Percentiles rank a stretch among this genome's conserved stretches.
phyloP scores from a whole-genome alignment of 2,113 vertebrate species.

The Ginglymostoma cirratum region DNA sequence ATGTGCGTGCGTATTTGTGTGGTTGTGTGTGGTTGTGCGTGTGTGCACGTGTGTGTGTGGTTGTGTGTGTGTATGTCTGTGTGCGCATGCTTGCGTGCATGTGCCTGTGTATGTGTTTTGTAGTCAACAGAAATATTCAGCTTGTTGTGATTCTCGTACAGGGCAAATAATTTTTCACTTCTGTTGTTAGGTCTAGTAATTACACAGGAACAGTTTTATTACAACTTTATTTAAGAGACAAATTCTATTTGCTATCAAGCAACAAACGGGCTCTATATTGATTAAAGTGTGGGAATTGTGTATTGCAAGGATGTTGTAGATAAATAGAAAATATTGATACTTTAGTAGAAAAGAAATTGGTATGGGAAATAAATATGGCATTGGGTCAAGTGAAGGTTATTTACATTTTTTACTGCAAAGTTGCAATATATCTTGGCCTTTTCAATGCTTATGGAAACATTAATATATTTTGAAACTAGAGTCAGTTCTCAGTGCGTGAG shows the following conservation, averaged over 20 bases:
- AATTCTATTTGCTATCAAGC: conserved; percentile 15
- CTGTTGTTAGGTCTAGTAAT: conserved; percentile 4
- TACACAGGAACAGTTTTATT: conserved; percentile 29
- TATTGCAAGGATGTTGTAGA: neutral
- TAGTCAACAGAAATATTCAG: neutral
- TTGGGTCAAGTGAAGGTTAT: conserved; percentile 23
- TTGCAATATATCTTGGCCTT: conserved; percentile 13
- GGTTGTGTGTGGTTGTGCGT: no score
- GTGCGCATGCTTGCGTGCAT: no score
- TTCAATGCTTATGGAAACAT: neutral
- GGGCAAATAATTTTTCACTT: conserved; percentile 5
- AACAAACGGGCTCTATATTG: conserved; percentile 8
- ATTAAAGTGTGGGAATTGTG: conserved; percentile 23
- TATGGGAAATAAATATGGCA: conserved; percentile 24
- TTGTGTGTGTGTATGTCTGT: no score
- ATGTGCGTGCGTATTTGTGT: no score
- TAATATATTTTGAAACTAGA: neutral
- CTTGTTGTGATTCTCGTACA: neutral
- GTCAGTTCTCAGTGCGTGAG: neutral
- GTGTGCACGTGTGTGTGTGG: no score
- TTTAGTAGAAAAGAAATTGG: conserved; percentile 20
- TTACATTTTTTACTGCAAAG: neutral
- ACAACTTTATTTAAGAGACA: conserved; percentile 26
- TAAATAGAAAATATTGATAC: conserved; percentile 33
- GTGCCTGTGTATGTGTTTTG: neutral